Evolutionary conservation across 2,888 invertebrate species (phyloP), one percentile per base, ranked within the genome.

Genomic region (Leptopilina syphax): DNA sequence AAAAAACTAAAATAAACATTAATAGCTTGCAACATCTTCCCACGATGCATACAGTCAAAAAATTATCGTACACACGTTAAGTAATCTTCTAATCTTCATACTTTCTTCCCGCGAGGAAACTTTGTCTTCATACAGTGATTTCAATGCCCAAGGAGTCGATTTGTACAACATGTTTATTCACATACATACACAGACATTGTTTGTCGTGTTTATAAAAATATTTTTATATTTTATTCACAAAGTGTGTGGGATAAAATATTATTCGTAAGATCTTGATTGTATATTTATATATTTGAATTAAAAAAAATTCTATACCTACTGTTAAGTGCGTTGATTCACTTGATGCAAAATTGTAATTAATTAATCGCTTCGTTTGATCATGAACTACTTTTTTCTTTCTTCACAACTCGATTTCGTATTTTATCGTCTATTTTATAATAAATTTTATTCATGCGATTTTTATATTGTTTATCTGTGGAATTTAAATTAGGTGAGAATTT

Each of bases 21-120:
- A 34, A 34, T 34, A 70, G 8, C 12, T 54, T 73, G 41, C 54
- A 27, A 27, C 13, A 54, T 73, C 57, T 73, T 73, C 57, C 73
- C 73, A 73, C 57, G 54, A 63, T 63, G 63, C 63, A 63, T 12
- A 60, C 8, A 63, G 63, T 63, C 63, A 63, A 63, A 63, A 34
- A 63, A 63, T 63, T 63, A 63, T 63, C 63, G 7, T 63, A 63
- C 63, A 63, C 63, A 63, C 63, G 73, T 73, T 73, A 34, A 73
- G n/a, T 57, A 57, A 73, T 34, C 34, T n/a, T 73, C 34, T 44
- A 57, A 54, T 65, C 65, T 65, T 27, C 13, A 13, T 65, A 65
- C 65, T 65, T 65, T 65, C 41, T 65, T 65, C 65, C 41, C 34
- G 44, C 44, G n/a, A 57, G 10, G 57, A 57, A 54, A 4, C 10